A percentile compares a stretch with the other conserved stretches of the same genome.
Conservation (phyloP, 2,888 invertebrate genomes). For the Lasioglossum villosulum region DNA sequence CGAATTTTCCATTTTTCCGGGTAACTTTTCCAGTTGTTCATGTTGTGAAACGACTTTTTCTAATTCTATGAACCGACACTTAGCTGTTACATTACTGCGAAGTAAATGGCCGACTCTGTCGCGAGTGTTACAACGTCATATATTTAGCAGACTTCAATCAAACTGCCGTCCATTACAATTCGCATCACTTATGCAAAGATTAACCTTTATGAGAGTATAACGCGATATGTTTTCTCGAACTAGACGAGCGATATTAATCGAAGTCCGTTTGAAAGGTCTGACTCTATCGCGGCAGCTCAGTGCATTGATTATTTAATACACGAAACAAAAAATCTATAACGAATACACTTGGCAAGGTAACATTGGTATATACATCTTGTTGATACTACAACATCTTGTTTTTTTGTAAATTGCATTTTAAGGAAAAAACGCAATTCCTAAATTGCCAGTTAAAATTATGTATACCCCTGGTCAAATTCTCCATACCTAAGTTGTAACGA, state of each 20-base stretch:
- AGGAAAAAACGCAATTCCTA: no score
- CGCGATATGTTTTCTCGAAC: background rate
- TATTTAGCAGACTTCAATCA: constrained; percentile 2
- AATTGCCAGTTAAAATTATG: no score
- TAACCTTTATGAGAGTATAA: background rate
- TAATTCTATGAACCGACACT: background rate
- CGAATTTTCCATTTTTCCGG: no score
- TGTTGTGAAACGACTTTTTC: no score
- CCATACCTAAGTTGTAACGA: no score
- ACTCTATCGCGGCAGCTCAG: background rate
- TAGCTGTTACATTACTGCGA: background rate
- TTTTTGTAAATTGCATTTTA: no score
- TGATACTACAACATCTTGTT: no score
- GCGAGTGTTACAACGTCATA: background rate
- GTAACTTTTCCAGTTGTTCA: no score
- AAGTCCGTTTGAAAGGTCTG: background rate
- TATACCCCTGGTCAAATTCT: no score
- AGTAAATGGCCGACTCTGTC: background rate
- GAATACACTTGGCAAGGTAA: background rate
- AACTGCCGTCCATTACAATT: background rate
- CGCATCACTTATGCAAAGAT: background rate
- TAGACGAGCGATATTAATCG: background rate
- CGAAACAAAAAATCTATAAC: background rate
- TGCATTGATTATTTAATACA: background rate
- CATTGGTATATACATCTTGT: background rate